Conservation (phyloP, 2,888 invertebrate genomes). For the Drosophila rubida region DNA sequence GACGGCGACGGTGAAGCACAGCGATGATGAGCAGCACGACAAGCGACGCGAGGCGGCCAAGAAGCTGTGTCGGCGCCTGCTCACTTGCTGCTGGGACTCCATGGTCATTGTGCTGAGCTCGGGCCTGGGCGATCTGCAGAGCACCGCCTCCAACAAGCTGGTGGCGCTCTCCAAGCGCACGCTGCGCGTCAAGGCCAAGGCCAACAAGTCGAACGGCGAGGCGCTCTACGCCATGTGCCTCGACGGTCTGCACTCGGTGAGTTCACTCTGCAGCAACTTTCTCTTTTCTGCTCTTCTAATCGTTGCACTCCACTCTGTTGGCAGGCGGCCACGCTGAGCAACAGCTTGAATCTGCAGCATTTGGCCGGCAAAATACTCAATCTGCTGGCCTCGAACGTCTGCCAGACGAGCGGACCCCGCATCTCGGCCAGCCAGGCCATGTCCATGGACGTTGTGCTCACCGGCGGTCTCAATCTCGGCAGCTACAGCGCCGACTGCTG, state of each 20-base stretch:
- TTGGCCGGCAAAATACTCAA: slow-evolving; percentile 96
- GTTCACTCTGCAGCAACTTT: not conserved
- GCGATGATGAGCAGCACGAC: slow-evolving; percentile 87
- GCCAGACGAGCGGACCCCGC: slow-evolving; percentile 91
- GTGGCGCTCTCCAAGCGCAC: slow-evolving; percentile 87
- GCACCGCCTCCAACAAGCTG: slow-evolving; percentile 86
- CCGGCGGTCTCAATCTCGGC: slow-evolving; percentile 94
- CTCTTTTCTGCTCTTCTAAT: not conserved
- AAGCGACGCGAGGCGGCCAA: slow-evolving; percentile 92
- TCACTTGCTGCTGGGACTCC: slow-evolving; percentile 96
- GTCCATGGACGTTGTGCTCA: slow-evolving; percentile 95
- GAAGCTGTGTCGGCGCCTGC: slow-evolving; percentile 90
- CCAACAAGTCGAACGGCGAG: slow-evolving; percentile 88
- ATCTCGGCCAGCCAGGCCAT: slow-evolving; percentile 95
- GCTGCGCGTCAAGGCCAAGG: slow-evolving; percentile 83
- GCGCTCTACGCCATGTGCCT: slow-evolving; percentile 93
- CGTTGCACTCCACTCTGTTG: too few species aligned
- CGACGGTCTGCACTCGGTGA: slow-evolving; percentile 94
- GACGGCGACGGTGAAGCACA: slow-evolving; percentile 89
- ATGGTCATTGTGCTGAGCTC: slow-evolving; percentile 95
- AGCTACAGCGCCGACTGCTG: slow-evolving; percentile 97
- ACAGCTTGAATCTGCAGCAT: slow-evolving; percentile 93
- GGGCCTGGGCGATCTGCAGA: slow-evolving; percentile 87
- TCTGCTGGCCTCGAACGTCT: slow-evolving; percentile 94
- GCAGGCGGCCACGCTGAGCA: slow-evolving; percentile 95